Percentiles rank a stretch among this genome's conserved stretches.
Evolutionary conservation across 2,888 invertebrate genomes (phyloP).

Genomic region (Drosophila ustulata): DNA sequence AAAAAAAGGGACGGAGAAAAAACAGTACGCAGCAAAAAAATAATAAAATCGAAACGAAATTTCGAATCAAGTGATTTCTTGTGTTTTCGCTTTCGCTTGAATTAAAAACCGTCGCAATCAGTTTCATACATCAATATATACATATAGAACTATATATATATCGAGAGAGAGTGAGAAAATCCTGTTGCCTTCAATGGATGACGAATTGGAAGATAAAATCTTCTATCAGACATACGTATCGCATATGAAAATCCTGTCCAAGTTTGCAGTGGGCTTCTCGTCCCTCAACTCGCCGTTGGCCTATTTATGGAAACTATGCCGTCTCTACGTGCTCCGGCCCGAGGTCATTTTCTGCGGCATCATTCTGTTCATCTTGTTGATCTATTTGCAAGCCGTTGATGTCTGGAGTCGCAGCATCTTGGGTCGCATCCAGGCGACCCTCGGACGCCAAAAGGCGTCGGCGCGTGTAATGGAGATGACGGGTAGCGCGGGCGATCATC

Average conservation of each 20-base stretch:
- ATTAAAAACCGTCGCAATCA: constrained; percentile 15
- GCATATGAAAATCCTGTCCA: constrained; percentile 93
- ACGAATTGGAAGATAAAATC: constrained; percentile 95
- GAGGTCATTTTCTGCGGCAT: constrained; percentile 91
- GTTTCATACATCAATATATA: constrained; percentile 18
- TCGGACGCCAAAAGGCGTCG: constrained; percentile 80
- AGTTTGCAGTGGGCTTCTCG: constrained; percentile 91
- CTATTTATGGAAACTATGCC: constrained; percentile 92
- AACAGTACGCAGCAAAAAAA: constrained; percentile 46
- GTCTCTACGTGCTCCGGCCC: constrained; percentile 91
- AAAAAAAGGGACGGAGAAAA: constrained; percentile 33
- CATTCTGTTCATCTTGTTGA: constrained; percentile 89
- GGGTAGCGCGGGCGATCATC: constrained; percentile 85
- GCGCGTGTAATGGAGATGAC: constrained; percentile 73
- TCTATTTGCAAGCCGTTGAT: constrained; percentile 94
- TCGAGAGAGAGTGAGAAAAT: background rate
- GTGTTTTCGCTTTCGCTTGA: background rate
- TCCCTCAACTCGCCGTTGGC: constrained; percentile 90
- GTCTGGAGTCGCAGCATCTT: constrained; percentile 92
- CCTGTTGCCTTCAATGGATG: constrained; percentile 89
- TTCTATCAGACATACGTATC: constrained; percentile 94
- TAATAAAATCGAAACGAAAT: constrained; percentile 45
- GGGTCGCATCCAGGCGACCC: constrained; percentile 85
- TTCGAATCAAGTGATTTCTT: constrained; percentile 40
- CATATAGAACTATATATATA: constrained; percentile 15